A percentile compares a stretch with the other conserved stretches of the same genome.
Evolutionary conservation across 2,797 vertebrate species (phyloP).

Genomic region (Schizothorax lantsangensis): DNA sequence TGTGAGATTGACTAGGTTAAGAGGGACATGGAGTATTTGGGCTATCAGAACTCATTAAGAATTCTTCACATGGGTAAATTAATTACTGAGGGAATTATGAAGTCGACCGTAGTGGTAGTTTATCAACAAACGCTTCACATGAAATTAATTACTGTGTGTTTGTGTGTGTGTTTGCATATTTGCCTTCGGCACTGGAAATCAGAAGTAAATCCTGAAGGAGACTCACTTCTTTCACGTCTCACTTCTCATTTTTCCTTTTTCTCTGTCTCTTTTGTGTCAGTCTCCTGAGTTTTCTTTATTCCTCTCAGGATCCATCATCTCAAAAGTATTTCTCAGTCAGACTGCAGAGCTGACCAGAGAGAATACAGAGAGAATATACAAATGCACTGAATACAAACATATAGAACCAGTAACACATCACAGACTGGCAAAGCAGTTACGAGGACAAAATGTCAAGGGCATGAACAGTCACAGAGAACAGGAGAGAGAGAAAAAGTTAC

Average conservation of each 20-base stretch:
- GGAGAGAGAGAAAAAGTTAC: constrained; percentile 5
- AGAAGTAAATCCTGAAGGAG: constrained; percentile 8
- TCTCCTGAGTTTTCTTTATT: constrained; percentile 26
- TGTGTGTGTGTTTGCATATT: not conserved
- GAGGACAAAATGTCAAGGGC: constrained; percentile 30
- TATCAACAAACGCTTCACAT: constrained; percentile 13
- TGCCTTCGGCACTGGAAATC: not conserved
- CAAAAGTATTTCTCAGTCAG: constrained; percentile 24
- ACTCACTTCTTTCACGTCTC: not conserved
- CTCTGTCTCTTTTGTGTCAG: constrained; percentile 16
- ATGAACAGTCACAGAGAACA: not conserved
- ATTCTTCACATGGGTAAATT: constrained; percentile 1
- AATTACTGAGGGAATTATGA: not conserved
- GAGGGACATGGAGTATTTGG: not conserved
- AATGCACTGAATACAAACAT: constrained; percentile 32
- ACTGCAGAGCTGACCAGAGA: constrained; percentile 25
- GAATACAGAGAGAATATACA: constrained; percentile 33
- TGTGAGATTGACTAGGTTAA: not conserved
- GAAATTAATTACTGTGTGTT: not conserved
- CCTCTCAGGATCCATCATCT: constrained; percentile 33
- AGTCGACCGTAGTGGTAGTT: not conserved
- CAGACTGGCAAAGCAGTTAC: constrained; percentile 1
- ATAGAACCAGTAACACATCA: not conserved
- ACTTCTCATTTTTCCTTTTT: not conserved
- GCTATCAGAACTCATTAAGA: constrained; percentile 8